Percentiles rank a stretch among this genome's conserved stretches.
phyloP scores from a whole-genome alignment of 2,888 invertebrate genomes.

The Brachyopa scutellaris region DNA sequence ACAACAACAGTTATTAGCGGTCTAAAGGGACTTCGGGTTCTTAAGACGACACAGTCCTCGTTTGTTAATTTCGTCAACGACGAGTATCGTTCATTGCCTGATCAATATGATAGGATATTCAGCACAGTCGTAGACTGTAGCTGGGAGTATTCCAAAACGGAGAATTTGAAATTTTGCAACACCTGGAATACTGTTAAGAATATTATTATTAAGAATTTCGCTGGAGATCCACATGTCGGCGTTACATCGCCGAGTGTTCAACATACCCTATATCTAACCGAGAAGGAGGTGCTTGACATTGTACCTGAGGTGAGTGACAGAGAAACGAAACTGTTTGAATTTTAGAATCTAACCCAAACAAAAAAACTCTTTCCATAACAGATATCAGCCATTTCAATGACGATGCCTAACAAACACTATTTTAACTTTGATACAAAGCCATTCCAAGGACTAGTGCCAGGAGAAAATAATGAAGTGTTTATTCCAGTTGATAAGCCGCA shows the following conservation, averaged over 20 bases:
- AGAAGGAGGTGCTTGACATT: slow-evolving; percentile 86
- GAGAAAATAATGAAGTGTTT: slow-evolving; percentile 87
- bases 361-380: slow-evolving; percentile 78
- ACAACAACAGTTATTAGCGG: slow-evolving; percentile 86
- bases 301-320: slow-evolving; percentile 86
- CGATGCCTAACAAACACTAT: slow-evolving; percentile 92
- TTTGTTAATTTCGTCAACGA: slow-evolving; percentile 91
- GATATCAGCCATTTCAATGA: slow-evolving; percentile 88
- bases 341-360: not conserved
- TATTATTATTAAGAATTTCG: slow-evolving; percentile 88
- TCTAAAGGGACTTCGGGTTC: slow-evolving; percentile 86
- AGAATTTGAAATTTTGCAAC: slow-evolving; percentile 86
- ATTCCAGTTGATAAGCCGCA: slow-evolving; percentile 90
- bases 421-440: slow-evolving; percentile 89
- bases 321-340: no score
- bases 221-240: slow-evolving; percentile 88
- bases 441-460: slow-evolving; percentile 86
- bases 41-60: slow-evolving; percentile 92
- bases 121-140: slow-evolving; percentile 89
- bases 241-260: slow-evolving; percentile 91
- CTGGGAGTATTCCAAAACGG: slow-evolving; percentile 88
- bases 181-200: slow-evolving; percentile 88
- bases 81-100: slow-evolving; percentile 89
- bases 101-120: slow-evolving; percentile 88
- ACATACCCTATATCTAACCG: slow-evolving; percentile 88